A percentile compares a stretch with the other conserved stretches of the same genome.
Conservation (phyloP, 2,797 vertebrate genomes). For the Leontopithecus rosalia region DNA sequence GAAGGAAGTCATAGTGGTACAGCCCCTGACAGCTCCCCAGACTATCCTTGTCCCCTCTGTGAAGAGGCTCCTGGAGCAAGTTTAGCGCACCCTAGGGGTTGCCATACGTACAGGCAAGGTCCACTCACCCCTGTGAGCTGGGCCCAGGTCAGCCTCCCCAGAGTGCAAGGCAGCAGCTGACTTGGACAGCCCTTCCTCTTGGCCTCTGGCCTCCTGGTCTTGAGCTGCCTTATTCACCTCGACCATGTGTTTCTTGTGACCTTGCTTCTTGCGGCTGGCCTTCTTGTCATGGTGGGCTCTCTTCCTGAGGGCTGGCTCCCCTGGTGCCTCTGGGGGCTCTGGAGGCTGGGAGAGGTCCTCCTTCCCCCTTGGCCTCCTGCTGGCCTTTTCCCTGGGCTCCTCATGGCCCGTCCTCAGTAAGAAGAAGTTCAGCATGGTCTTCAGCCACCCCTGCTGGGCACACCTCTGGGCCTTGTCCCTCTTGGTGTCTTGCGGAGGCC, state of each 20-base stretch:
- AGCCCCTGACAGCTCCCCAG: background rate
- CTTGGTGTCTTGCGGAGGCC: slow-evolving; percentile 61
- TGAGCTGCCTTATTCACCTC: background rate
- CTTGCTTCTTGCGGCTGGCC: background rate
- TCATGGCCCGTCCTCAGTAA: slow-evolving; percentile 82
- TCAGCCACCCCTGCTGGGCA: slow-evolving; percentile 83
- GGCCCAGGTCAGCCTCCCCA: background rate
- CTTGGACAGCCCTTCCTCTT: background rate
- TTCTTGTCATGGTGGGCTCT: slow-evolving; percentile 43
- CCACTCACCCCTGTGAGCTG: background rate
- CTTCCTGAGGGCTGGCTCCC: background rate
- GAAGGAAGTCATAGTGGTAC: background rate
- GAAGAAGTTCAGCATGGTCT: slow-evolving; percentile 85
- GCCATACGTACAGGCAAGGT: background rate
- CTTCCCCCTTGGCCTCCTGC: slow-evolving; percentile 72
- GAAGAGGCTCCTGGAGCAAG: background rate
- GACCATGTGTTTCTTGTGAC: background rate
- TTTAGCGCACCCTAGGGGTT: background rate
- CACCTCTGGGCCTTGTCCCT: slow-evolving; percentile 82
- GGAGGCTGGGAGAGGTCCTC: slow-evolving; percentile 1
- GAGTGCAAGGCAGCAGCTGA: fast-evolving
- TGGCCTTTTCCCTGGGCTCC: slow-evolving; percentile 82
- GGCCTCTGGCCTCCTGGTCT: background rate
- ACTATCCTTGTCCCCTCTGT: background rate
- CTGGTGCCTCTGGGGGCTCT: fast-evolving